Evolutionary conservation across 2,113 vertebrate genomes (phyloP).

Genomic region (Petrocephalus zakoni): DNA sequence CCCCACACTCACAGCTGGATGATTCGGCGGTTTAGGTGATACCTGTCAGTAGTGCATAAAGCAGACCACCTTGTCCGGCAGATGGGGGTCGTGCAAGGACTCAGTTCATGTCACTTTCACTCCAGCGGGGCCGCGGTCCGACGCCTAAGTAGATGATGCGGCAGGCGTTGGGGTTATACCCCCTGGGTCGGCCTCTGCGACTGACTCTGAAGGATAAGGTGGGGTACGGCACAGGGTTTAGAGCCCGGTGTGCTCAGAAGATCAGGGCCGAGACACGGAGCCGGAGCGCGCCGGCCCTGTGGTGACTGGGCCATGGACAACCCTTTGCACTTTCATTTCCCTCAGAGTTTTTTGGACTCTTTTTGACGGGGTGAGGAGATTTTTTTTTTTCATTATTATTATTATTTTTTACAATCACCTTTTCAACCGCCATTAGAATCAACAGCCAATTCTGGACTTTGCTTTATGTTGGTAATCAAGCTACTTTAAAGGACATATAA

Average conservation of each 20-base stretch:
- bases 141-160: background rate
- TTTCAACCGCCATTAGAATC: background rate
- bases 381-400: background rate
- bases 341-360: background rate
- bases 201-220: background rate
- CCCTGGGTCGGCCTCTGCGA: background rate
- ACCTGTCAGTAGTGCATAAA: background rate
- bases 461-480: slow-evolving; percentile 49
- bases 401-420: no score
- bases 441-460: slow-evolving; percentile 5
- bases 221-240: background rate
- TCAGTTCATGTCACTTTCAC: background rate
- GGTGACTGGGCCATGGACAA: slow-evolving; percentile 1
- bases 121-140: background rate
- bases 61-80: background rate
- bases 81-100: background rate
- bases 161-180: background rate
- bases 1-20: background rate
- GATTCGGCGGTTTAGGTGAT: background rate
- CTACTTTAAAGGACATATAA: slow-evolving; percentile 52
- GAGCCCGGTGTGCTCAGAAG: background rate
- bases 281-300: background rate
- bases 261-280: slow-evolving; percentile 23
- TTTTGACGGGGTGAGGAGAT: background rate
- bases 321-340: background rate